Evolutionary conservation across 1,140 invertebrate genomes (phyloP).

Genomic region (Limonius californicus): DNA sequence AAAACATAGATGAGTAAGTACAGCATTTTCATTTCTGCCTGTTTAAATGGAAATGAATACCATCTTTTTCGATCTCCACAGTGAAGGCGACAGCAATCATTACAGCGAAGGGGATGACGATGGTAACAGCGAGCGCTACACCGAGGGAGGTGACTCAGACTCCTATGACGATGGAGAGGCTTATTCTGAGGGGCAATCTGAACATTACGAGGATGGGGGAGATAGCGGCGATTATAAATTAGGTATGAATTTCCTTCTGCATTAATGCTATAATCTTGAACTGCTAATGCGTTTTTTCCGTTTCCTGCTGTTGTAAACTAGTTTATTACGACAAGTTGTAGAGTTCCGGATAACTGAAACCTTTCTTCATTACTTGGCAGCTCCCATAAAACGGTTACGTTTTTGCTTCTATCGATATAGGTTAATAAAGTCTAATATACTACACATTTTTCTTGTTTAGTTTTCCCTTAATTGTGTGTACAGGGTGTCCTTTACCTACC

Average conservation of each 20-base stretch:
- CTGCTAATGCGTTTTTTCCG: too few relatives aligned
- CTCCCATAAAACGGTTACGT: too few relatives aligned
- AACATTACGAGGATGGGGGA: neutral
- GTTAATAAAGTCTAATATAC: too few relatives aligned
- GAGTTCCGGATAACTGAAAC: too few relatives aligned
- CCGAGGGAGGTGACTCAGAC: slow-evolving; percentile 41
- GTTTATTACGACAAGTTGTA: too few relatives aligned
- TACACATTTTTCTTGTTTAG: too few relatives aligned
- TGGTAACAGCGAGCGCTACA: slow-evolving; percentile 42
- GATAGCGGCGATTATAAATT: neutral
- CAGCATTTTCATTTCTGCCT: slow-evolving; percentile 13
- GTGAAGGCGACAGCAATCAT: neutral
- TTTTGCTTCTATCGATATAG: too few relatives aligned
- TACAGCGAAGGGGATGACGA: neutral
- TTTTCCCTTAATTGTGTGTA: too few relatives aligned
- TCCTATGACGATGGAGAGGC: slow-evolving; percentile 37
- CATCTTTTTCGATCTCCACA: slow-evolving; percentile 13
- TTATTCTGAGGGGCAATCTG: slow-evolving; percentile 18
- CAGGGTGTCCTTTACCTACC: too few relatives aligned
- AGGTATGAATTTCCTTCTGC: neutral
- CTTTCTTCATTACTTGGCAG: too few relatives aligned
- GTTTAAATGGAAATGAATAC: slow-evolving; percentile 1
- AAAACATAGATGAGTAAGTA: slow-evolving; percentile 36
- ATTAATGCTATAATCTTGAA: too few relatives aligned
- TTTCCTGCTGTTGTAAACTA: too few relatives aligned